Conservation (phyloP, 2,888 invertebrate species). For the Orchesella flavescens region DNA sequence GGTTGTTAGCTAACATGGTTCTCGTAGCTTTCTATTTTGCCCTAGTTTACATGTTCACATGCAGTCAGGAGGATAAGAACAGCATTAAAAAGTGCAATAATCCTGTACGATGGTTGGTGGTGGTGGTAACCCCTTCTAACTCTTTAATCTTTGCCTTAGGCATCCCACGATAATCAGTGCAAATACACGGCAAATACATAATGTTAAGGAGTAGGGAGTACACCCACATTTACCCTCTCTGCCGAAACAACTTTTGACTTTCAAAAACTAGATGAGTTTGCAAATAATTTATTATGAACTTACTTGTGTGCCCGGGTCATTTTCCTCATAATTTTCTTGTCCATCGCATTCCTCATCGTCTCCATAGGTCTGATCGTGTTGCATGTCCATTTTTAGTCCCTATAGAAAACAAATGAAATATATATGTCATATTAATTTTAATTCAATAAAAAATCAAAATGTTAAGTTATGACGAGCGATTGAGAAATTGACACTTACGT, state of each 20-base stretch:
- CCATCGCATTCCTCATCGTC: constrained; percentile 70
- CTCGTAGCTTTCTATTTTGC: constrained; percentile 68
- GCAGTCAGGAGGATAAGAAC: constrained; percentile 52
- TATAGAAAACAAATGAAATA: constrained; percentile 9
- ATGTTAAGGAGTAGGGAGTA: background rate
- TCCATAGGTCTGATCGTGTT: constrained; percentile 62
- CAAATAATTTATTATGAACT: constrained; percentile 2
- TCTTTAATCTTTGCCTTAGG: constrained; percentile 21
- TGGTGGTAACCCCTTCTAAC: constrained; percentile 31
- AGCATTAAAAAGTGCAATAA: constrained; percentile 50
- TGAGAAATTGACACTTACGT: constrained; percentile 59
- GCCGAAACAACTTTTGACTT: background rate
- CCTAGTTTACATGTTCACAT: constrained; percentile 68
- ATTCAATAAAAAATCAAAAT: background rate
- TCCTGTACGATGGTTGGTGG: constrained; percentile 32
- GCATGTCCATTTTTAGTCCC: constrained; percentile 60
- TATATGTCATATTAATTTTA: background rate
- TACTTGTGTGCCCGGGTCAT: constrained; percentile 66
- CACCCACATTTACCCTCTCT: background rate
- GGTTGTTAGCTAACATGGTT: constrained; percentile 60
- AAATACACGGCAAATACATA: constrained; percentile 11
- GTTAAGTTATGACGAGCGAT: background rate
- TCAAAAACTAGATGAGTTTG: constrained; percentile 5
- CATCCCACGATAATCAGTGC: constrained; percentile 38
- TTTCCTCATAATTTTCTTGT: constrained; percentile 70